A percentile compares a stretch with the other conserved stretches of the same genome.
Conservation (phyloP, 2,113 vertebrate genomes). For the Paedocypris sp. region DNA sequence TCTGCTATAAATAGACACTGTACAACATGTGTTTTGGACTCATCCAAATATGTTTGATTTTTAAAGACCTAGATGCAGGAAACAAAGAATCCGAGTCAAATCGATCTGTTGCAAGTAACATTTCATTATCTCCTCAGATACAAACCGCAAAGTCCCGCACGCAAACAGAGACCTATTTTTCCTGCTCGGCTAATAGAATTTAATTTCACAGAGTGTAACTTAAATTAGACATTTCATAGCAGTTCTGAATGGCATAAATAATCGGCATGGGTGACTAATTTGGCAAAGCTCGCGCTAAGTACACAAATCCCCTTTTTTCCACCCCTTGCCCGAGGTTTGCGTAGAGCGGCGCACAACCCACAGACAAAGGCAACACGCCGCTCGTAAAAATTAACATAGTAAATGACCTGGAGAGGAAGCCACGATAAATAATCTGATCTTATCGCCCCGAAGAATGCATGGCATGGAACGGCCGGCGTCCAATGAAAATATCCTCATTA, state of each 20-base stretch:
- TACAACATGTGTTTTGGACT: conserved; percentile 25
- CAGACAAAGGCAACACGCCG: conserved; percentile 84
- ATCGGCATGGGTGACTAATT: conserved; percentile 88
- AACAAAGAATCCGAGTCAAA: conserved; percentile 29
- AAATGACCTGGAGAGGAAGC: conserved; percentile 85
- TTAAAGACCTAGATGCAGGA: neutral
- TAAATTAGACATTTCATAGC: conserved; percentile 83
- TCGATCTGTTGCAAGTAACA: conserved; percentile 44
- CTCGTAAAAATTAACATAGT: conserved; percentile 94
- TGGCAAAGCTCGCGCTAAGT: conserved; percentile 83
- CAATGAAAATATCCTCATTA: conserved; percentile 83
- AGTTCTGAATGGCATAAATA: conserved; percentile 81
- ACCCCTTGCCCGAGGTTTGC: conserved; percentile 58
- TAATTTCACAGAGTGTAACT: conserved; percentile 80
- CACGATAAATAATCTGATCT: conserved; percentile 85
- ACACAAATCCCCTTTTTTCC: conserved; percentile 83
- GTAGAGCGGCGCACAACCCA: conserved; percentile 40
- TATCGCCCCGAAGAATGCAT: conserved; percentile 69
- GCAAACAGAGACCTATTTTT: conserved; percentile 49
- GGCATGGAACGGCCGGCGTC: conserved; percentile 61
- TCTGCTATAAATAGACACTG: too few relatives aligned
- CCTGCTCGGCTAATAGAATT: conserved; percentile 63
- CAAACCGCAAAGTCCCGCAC: conserved; percentile 62
- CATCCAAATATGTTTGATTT: conserved; percentile 4
- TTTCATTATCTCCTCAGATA: conserved; percentile 49